Base-by-base conservation (phyloP, 2,888 invertebrate genomes). In the Eutolmus rufibarbis region DNA sequence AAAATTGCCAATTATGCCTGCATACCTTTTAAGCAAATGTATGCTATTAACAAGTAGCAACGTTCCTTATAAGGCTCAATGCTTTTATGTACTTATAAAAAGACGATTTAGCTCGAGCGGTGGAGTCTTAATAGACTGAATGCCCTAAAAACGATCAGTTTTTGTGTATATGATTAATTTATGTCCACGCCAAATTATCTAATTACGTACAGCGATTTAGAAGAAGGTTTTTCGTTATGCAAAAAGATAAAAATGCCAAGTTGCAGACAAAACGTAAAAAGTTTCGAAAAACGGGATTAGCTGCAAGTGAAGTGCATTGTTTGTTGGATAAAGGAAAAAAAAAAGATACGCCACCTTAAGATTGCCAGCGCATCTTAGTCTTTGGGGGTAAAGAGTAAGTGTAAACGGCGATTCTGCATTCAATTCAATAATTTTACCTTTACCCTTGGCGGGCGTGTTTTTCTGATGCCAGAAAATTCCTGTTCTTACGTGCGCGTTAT, bases 401-500 rank as follows among this genome's bases (percentile, higher is more conserved):
- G 51, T 19, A 51, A 79, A 51, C 79, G 51, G 51, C 51, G 51
- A 79, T 79, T 79, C 43, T 7, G 28, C 79, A 79, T 79, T 79
- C 79, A 79, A 79, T 79, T 51, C 79, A 79, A 79, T 51, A 51
- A 79, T 79, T 79, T 79, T 79, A 79, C 51, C 79, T 79, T 79
- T 79, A 79, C 51, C 79, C 51, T 56, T 31, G 51, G 46, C 28
- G 31, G 51, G 43, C 78, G 46, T 78, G 40, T 23, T n/a, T 51
- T 51, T 43, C 46, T 40, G 46, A 78, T 78, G 78, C 23, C 12
- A n/a, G 28, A 34, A 23, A 78, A 78, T 78, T 43, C 78, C 43
- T 43, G 78, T 43, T 43, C 23, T 78, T 78, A 78, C 78, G 78
- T 78, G 78, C 40, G 43, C 78, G 23, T 19, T 78, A 28, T 43